phyloP scores from a whole-genome alignment of 1,140 invertebrate genomes.

The Halyomorpha halys region DNA sequence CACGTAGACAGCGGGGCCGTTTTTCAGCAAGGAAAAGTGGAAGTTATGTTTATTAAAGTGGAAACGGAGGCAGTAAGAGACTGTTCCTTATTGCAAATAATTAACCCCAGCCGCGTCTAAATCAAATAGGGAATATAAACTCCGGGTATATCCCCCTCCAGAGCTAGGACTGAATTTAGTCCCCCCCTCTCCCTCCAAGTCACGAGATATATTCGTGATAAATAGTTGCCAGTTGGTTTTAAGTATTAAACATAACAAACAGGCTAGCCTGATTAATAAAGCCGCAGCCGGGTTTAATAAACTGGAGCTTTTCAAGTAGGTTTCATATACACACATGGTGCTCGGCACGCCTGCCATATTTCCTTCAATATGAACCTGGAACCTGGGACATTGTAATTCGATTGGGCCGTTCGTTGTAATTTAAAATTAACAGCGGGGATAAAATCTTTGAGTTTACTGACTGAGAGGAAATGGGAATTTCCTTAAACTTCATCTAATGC shows the following conservation, averaged over 20 bases:
- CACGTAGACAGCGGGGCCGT: too few relatives aligned
- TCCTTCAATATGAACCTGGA: too few relatives aligned
- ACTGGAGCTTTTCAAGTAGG: not conserved
- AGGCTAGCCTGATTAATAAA: not conserved
- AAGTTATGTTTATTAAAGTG: conserved; percentile 7
- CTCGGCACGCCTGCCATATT: not conserved
- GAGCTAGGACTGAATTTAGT: not conserved
- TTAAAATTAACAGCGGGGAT: too few relatives aligned
- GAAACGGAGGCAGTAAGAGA: conserved; percentile 3
- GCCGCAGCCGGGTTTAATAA: conserved; percentile 2
- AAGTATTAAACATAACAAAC: conserved; percentile 16
- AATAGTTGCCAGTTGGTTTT: conserved; percentile 16
- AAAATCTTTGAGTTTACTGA: too few relatives aligned
- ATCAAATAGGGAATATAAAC: conserved; percentile 16
- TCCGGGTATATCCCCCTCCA: not conserved
- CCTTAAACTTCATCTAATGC: too few relatives aligned
- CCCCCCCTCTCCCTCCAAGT: not conserved
- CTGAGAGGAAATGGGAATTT: too few relatives aligned
- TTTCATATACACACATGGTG: not conserved
- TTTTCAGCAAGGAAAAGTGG: too few relatives aligned
- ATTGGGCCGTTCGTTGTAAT: too few relatives aligned
- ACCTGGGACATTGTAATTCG: too few relatives aligned
- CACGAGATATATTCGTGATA: conserved; percentile 10
- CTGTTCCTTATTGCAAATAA: conserved; percentile 10
- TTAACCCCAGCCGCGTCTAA: not conserved